phyloP scores from a whole-genome alignment of 2,113 vertebrate species.

The Oreamnos americanus region DNA sequence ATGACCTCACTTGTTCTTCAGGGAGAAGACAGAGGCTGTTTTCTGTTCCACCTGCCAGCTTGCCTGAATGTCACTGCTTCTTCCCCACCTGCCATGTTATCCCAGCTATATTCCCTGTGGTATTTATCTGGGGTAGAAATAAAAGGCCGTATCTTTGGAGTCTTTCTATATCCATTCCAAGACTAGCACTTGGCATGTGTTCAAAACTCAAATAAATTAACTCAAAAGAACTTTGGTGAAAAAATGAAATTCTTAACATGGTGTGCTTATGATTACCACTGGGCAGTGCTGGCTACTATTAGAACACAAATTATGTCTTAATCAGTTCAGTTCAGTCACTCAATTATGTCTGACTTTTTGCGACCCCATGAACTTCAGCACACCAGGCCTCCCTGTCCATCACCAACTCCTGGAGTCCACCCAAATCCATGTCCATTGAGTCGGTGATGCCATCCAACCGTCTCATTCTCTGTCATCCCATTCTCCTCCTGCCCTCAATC shows the following conservation, averaged over 20 bases:
- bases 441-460: not conserved
- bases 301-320: not conserved
- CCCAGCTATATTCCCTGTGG: not conserved
- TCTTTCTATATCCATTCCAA: not conserved
- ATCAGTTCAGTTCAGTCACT: not conserved
- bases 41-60: not conserved
- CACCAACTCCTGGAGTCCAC: not conserved
- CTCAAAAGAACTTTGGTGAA: not conserved
- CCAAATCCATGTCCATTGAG: not conserved
- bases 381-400: not conserved
- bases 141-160: not conserved
- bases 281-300: not conserved
- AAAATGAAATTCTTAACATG: constrained; percentile 10
- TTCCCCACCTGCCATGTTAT: not conserved
- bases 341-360: not conserved
- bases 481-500: not conserved
- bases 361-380: not conserved
- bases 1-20: not conserved
- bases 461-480: not conserved
- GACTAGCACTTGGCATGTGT: not conserved
- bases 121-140: not conserved
- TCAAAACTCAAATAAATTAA: not conserved
- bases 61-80: not conserved
- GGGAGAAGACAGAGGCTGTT: not conserved
- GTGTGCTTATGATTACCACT: not conserved